A percentile compares a stretch with the other conserved stretches of the same genome.
phyloP scores from a whole-genome alignment of 2,113 vertebrate genomes.

The Halichoeres trimaculatus region DNA sequence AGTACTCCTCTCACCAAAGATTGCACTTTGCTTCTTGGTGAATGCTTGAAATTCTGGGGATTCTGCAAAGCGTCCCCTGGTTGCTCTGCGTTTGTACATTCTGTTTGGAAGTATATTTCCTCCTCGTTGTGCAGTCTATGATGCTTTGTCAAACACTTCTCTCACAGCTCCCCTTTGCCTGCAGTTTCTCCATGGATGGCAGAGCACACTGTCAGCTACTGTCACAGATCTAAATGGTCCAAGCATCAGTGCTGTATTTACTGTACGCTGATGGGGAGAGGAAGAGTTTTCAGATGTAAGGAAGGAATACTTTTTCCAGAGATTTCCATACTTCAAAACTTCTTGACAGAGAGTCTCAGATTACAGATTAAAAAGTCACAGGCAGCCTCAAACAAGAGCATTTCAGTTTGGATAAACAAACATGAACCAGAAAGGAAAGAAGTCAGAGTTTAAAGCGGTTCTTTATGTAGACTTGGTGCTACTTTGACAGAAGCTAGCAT shows the following conservation, averaged over 20 bases:
- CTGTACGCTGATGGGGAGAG: slow-evolving; percentile 38
- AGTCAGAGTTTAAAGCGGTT: no score
- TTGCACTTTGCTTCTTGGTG: not conserved
- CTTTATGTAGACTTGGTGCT: no score
- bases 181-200: slow-evolving; percentile 60
- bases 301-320: slow-evolving; percentile 13
- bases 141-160: slow-evolving; percentile 24
- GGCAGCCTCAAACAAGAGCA: not conserved
- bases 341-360: slow-evolving; percentile 8
- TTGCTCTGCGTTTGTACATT: not conserved
- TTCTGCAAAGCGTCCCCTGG: no score
- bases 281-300: not conserved
- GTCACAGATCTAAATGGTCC: slow-evolving; percentile 49
- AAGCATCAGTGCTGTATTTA: slow-evolving; percentile 57
- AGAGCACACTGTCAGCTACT: slow-evolving; percentile 65
- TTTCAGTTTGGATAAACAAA: no score
- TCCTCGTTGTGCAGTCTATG: slow-evolving; percentile 22
- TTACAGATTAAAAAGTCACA: not conserved
- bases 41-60: slow-evolving; percentile 6
- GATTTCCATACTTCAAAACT: slow-evolving; percentile 9
- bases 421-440: no score
- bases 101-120: slow-evolving; percentile 26
- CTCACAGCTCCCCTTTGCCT: slow-evolving; percentile 29
- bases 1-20: not conserved
- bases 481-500: no score